A percentile compares a stretch with the other conserved stretches of the same genome.
Evolutionary conservation across 2,797 vertebrate species (phyloP).

Genomic region (Aulostomus chinensis): DNA sequence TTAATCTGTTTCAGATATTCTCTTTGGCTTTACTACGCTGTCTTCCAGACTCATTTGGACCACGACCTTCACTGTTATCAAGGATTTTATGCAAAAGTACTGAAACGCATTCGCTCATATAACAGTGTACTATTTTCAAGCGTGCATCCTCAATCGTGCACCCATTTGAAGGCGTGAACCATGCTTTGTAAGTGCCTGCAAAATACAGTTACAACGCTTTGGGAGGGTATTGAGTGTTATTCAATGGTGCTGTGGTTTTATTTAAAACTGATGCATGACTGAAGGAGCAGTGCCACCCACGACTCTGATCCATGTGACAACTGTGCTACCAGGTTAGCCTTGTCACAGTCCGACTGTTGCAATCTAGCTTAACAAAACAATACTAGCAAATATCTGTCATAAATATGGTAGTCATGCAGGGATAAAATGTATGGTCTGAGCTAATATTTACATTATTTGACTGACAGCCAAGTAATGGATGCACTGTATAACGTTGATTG

Average conservation of each 20-base stretch:
- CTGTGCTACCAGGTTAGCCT: constrained; percentile 52
- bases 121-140: constrained; percentile 34
- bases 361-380: constrained; percentile 10
- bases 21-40: constrained; percentile 21
- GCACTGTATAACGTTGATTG: constrained; percentile 49
- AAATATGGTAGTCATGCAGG: constrained; percentile 21
- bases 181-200: constrained; percentile 73
- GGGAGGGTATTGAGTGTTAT: constrained; percentile 22
- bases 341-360: constrained; percentile 39
- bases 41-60: constrained; percentile 47
- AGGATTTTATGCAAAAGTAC: constrained; percentile 36
- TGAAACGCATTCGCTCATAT: constrained; percentile 9
- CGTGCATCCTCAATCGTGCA: too few species aligned
- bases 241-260: constrained; percentile 27
- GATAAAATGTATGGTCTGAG: constrained; percentile 37
- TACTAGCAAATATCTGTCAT: constrained; percentile 21
- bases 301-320: constrained; percentile 19
- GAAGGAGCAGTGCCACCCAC: constrained; percentile 40
- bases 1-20: constrained; percentile 33
- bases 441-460: constrained; percentile 13
- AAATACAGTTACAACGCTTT: constrained; percentile 41
- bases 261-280: constrained; percentile 60
- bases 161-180: constrained; percentile 51
- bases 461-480: constrained; percentile 34
- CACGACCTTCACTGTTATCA: constrained; percentile 28